Evolutionary conservation across 2,888 invertebrate genomes (phyloP).

Genomic region (Tribolium freemani): DNA sequence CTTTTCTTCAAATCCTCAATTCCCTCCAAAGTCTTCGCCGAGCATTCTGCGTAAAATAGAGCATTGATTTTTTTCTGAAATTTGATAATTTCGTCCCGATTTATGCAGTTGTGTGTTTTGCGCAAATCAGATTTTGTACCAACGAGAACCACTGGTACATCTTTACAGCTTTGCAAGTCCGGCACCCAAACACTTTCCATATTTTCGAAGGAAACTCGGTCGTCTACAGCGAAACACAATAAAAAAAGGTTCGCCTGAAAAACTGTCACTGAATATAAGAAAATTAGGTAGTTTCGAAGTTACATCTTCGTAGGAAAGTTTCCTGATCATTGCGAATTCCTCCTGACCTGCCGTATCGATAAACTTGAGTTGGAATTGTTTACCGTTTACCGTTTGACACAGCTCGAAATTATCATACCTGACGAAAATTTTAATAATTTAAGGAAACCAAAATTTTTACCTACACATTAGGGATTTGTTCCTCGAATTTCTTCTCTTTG

Average conservation of each 20-base stretch:
- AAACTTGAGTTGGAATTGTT: slow-evolving; percentile 31
- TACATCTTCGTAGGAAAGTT: slow-evolving; percentile 45
- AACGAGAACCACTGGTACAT: slow-evolving; percentile 48
- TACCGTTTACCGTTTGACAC: slow-evolving; percentile 13
- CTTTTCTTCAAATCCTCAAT: slow-evolving; percentile 47
- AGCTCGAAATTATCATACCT: slow-evolving; percentile 44
- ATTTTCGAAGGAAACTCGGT: slow-evolving; percentile 50
- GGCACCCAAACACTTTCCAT: slow-evolving; percentile 50
- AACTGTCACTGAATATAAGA: slow-evolving; percentile 1
- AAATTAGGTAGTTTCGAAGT: neutral
- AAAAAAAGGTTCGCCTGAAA: slow-evolving; percentile 53
- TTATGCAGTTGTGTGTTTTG: slow-evolving; percentile 27
- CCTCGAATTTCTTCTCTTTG: slow-evolving; percentile 81
- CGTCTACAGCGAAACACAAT: slow-evolving; percentile 53
- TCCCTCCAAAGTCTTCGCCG: slow-evolving; percentile 49
- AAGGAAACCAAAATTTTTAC: neutral
- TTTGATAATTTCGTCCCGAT: slow-evolving; percentile 35
- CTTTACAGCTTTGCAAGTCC: slow-evolving; percentile 45
- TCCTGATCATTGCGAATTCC: slow-evolving; percentile 72
- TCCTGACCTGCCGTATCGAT: slow-evolving; percentile 85
- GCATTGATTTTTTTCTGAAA: slow-evolving; percentile 51
- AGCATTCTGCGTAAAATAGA: slow-evolving; percentile 51
- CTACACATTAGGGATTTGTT: slow-evolving; percentile 43
- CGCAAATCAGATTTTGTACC: slow-evolving; percentile 54
- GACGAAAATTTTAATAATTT: neutral